Base-by-base conservation (phyloP, 2,797 vertebrate genomes). In the Phataginus tetradactyla region DNA sequence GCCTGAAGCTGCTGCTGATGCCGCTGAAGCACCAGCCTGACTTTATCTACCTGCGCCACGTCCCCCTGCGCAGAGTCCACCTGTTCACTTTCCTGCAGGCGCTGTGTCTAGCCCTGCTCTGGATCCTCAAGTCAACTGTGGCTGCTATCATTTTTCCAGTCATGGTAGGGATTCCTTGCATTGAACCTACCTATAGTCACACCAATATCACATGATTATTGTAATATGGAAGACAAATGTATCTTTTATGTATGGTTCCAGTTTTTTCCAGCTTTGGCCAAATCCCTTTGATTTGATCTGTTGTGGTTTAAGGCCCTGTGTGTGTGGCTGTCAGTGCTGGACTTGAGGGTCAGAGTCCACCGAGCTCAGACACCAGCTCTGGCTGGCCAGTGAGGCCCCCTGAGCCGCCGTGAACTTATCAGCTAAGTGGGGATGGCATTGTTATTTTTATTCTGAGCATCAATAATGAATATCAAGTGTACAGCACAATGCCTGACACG, bases 101-200 rank as follows among this genome's bases (percentile, higher is more conserved):
- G 77, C 95, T 99, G 61, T 99, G 99, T 97, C 97, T 99, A 98
- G 99, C 99, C 29, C 98, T 99, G 86, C 99, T 99, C 95, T 99
- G 99, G 99, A 98, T 99, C 98, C 99, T 99, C 92, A 99, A 99
- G 98, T 99, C 99, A 66, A 99, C 99, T 0, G 99, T 99, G 97
- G 99, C 99, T 11, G 99, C 99, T 91, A 99, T 99, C 92, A 95
- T 99, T 74, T 99, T 99, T 98, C 99, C 99, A 20, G 99, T 99
- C 97, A 99, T 99, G 99, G 99, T 99, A 97, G 97, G 99, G 64
- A 27, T 75, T 91, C 34, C 57, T 79, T 51, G 66, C 0, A 49
- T n/a, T 61, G 75, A 71, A 80, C 17, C 8, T 77, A 32, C 13
- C 7, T 4, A 0, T 14, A 37, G 17, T 64, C 37, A 18, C 53